These are phyloP conservation scores for Chrosomus eos DNA, from an alignment of 2,797 vertebrate genomes.

Conservation along the genomic window DNA sequence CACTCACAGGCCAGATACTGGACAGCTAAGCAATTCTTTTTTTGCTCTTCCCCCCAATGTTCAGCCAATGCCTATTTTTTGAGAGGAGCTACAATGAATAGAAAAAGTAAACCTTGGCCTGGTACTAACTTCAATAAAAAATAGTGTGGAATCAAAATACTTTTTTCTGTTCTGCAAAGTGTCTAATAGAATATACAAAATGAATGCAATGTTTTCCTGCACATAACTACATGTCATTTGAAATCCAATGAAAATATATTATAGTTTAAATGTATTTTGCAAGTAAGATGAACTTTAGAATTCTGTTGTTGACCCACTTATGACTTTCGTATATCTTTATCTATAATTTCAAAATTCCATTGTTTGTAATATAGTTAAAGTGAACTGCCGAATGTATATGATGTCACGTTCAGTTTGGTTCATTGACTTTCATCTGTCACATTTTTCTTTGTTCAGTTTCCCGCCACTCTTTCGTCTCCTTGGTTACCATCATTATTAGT, in stretches of 20 bases:
- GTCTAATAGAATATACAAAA: background rate
- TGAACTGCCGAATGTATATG: background rate
- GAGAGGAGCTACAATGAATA: background rate
- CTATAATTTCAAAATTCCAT: too few relatives aligned
- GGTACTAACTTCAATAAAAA: background rate
- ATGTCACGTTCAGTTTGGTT: too few relatives aligned
- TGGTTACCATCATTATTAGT: too few relatives aligned
- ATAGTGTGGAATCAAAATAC: background rate
- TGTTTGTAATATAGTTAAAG: background rate
- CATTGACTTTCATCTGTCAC: too few relatives aligned
- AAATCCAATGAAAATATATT: background rate
- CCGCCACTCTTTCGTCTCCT: too few relatives aligned
- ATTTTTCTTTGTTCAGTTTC: too few relatives aligned
- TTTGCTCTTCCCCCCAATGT: background rate
- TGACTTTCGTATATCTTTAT: background rate
- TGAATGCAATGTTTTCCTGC: background rate
- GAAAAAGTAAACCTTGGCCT: background rate
- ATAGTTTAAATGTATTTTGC: background rate
- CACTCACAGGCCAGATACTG: slow-evolving; percentile 5
- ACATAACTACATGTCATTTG: background rate
- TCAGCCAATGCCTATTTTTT: background rate
- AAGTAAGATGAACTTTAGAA: too few relatives aligned
- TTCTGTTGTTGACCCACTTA: too few relatives aligned
- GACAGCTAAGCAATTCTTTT: background rate
- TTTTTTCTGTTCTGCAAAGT: background rate